Percentiles rank a stretch among this genome's conserved stretches.
Conservation (phyloP, 2,888 invertebrate genomes). For the Chrysolina haemoptera region DNA sequence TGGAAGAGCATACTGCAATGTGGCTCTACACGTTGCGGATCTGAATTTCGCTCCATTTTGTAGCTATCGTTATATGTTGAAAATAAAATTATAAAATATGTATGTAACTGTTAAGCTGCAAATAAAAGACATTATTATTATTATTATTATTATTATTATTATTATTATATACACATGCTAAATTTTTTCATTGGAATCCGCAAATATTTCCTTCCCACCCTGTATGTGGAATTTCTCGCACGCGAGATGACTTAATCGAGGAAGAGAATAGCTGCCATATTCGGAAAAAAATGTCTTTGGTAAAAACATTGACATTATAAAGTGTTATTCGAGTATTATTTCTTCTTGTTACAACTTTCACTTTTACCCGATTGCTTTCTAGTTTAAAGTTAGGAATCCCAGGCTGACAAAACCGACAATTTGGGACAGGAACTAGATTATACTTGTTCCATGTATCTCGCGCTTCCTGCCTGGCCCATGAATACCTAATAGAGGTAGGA, state of each 20-base stretch:
- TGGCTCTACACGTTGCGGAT: too few relatives aligned
- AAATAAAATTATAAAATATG: too few relatives aligned
- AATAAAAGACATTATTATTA: too few relatives aligned
- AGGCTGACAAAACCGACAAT: not conserved
- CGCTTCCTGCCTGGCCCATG: not conserved
- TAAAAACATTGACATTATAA: not conserved
- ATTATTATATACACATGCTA: too few relatives aligned
- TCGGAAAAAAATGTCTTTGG: not conserved
- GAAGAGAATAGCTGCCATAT: not conserved
- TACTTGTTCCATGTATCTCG: not conserved
- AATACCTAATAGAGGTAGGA: too few relatives aligned
- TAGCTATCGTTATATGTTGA: too few relatives aligned
- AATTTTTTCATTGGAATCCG: too few relatives aligned
- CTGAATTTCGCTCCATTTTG: too few relatives aligned
- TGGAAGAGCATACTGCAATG: too few relatives aligned
- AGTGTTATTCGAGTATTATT: conserved; percentile 2
- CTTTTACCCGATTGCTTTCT: conserved; percentile 19
- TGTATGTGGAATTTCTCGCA: not conserved
- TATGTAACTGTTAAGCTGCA: too few relatives aligned
- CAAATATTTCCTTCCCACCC: not conserved
- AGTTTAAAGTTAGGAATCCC: not conserved
- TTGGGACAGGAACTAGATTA: conserved; percentile 1
- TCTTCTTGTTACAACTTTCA: conserved; percentile 20
- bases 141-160: too few relatives aligned
- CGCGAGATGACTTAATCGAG: not conserved